phyloP scores from a whole-genome alignment of 2,113 vertebrate species.

The Hystrix brachyura region DNA sequence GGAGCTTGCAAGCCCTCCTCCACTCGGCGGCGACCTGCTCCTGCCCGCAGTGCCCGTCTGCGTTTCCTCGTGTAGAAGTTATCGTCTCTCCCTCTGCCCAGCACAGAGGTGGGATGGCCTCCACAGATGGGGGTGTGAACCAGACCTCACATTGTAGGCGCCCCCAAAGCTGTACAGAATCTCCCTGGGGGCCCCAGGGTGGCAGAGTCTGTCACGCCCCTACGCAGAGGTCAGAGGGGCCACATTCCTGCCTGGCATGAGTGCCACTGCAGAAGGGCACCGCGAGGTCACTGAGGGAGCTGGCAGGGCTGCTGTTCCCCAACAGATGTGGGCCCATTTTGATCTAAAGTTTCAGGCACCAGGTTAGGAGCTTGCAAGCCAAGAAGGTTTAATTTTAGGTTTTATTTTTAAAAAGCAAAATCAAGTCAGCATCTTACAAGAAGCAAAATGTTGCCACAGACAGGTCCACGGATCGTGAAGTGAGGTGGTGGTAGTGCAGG shows the following conservation, averaged over 20 bases:
- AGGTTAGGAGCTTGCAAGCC: background rate
- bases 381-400: background rate
- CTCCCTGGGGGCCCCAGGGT: background rate
- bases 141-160: background rate
- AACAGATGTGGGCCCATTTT: background rate
- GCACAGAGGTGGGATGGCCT: background rate
- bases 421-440: background rate
- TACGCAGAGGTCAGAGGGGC: background rate
- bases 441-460: background rate
- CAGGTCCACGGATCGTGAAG: background rate
- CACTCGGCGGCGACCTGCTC: accelerated
- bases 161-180: background rate
- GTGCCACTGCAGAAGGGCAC: background rate
- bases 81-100: background rate
- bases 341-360: background rate
- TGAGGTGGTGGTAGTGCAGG: background rate
- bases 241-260: background rate
- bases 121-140: background rate
- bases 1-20: background rate
- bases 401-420: background rate
- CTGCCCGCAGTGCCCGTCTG: background rate
- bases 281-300: background rate
- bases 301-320: too few relatives aligned
- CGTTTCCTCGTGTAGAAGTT: background rate
- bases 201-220: background rate